Evolutionary conservation across 1,140 invertebrate species (phyloP).

Genomic region (Eufriesea mexicana): DNA sequence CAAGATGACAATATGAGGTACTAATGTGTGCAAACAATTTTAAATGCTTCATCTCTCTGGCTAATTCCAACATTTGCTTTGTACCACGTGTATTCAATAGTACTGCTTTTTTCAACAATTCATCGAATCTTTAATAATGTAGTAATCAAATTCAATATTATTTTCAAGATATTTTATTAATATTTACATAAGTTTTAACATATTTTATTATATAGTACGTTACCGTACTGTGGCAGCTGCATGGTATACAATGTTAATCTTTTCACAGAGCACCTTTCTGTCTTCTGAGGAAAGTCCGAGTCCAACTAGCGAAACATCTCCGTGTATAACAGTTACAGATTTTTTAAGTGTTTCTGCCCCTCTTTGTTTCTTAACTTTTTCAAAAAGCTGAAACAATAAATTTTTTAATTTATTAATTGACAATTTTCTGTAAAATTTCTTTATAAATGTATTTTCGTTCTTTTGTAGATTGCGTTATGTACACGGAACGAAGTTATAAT

Average conservation of each 20-base stretch:
- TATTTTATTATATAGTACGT: neutral
- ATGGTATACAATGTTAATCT: slow-evolving; percentile 93
- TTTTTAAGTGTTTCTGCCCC: slow-evolving; percentile 84
- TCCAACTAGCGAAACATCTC: slow-evolving; percentile 89
- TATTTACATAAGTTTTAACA: neutral
- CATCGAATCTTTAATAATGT: slow-evolving; percentile 85
- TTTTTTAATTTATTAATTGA: neutral
- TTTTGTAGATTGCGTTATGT: neutral
- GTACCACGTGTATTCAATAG: slow-evolving; percentile 90
- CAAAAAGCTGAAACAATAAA: slow-evolving; percentile 87
- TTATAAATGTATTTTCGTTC: neutral
- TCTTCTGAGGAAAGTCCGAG: slow-evolving; percentile 90
- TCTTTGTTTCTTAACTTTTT: slow-evolving; percentile 85
- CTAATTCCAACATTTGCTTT: slow-evolving; percentile 88
- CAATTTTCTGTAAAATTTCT: neutral
- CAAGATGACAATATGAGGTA: slow-evolving; percentile 86
- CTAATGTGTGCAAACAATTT: slow-evolving; percentile 85
- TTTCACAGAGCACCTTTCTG: slow-evolving; percentile 85
- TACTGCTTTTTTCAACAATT: slow-evolving; percentile 88
- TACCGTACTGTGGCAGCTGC: slow-evolving; percentile 93
- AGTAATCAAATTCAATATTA: neutral
- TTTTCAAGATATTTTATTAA: neutral
- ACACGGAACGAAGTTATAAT: neutral
- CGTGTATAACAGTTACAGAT: slow-evolving; percentile 88
- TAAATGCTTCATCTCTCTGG: slow-evolving; percentile 88